Conservation (phyloP, 2,888 invertebrate species). For the Sinodicranocentrus sp. region DNA sequence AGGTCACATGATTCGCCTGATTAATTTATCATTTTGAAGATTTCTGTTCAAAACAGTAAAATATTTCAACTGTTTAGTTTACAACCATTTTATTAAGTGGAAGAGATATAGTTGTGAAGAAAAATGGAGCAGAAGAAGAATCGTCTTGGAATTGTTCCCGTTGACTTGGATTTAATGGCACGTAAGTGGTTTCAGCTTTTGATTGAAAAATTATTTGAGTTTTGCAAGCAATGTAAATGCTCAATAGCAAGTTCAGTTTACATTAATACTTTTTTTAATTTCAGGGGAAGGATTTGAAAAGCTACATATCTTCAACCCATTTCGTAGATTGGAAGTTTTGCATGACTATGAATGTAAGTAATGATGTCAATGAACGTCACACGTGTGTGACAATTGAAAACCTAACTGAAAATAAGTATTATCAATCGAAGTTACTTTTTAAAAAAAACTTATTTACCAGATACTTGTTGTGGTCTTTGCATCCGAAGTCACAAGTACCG, state of each 20-base stretch:
- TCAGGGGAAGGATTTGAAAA: slow-evolving; percentile 64
- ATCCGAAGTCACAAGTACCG: slow-evolving; percentile 67
- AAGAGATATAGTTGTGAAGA: neutral
- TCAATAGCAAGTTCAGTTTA: too few relatives aligned
- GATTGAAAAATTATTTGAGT: neutral
- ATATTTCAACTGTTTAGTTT: too few relatives aligned
- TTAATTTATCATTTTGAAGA: too few relatives aligned
- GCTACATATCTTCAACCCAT: slow-evolving; percentile 59
- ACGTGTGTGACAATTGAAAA: too few relatives aligned
- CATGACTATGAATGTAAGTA: slow-evolving; percentile 68
- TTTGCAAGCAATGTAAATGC: too few relatives aligned
- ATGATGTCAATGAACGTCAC: too few relatives aligned
- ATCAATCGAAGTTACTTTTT: too few relatives aligned
- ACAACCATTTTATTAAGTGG: too few relatives aligned
- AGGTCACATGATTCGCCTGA: neutral
- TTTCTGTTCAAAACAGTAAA: too few relatives aligned
- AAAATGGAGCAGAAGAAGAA: slow-evolving; percentile 40
- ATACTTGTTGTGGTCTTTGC: slow-evolving; percentile 62
- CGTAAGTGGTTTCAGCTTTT: slow-evolving; percentile 54
- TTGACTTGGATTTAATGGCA: slow-evolving; percentile 58
- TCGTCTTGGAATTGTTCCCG: slow-evolving; percentile 58
- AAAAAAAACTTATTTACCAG: too few relatives aligned
- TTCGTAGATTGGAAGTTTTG: slow-evolving; percentile 59
- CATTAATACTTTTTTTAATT: too few relatives aligned
- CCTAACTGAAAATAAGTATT: too few relatives aligned